phyloP scores from a whole-genome alignment of 2,888 invertebrate genomes.

The Dorcus parallelipipedus region DNA sequence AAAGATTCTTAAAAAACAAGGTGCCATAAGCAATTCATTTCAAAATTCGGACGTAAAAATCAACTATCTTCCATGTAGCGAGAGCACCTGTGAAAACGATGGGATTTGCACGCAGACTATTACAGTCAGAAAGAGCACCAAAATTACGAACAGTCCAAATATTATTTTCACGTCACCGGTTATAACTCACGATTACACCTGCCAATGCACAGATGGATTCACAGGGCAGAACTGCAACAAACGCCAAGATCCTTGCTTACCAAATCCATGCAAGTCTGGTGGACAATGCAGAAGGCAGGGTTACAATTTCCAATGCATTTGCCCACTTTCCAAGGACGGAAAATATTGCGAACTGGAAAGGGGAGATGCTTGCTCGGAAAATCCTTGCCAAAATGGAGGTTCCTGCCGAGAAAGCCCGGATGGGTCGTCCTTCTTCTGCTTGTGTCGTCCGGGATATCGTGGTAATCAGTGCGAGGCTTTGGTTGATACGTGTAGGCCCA shows the following conservation, averaged over 20 bases:
- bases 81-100: conserved; percentile 71
- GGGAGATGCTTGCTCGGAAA: conserved; percentile 79
- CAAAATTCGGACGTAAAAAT: conserved; percentile 60
- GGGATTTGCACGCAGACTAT: conserved; percentile 73
- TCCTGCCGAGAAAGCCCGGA: conserved; percentile 87
- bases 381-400: conserved; percentile 88
- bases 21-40: conserved; percentile 61
- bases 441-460: conserved; percentile 86
- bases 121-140: conserved; percentile 64
- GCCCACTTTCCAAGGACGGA: conserved; percentile 76
- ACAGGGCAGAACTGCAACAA: conserved; percentile 80
- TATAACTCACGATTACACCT: conserved; percentile 72
- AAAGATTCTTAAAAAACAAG: conserved; percentile 62
- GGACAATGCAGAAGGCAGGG: conserved; percentile 82
- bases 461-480: conserved; percentile 88
- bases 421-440: conserved; percentile 84
- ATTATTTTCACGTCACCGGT: conserved; percentile 81
- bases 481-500: conserved; percentile 86
- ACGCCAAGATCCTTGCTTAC: conserved; percentile 86
- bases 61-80: conserved; percentile 76
- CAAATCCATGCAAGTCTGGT: conserved; percentile 82
- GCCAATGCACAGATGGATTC: conserved; percentile 81
- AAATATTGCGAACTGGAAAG: conserved; percentile 79
- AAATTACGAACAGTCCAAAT: conserved; percentile 76
- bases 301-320: conserved; percentile 79